phyloP scores from a whole-genome alignment of 2,888 invertebrate species.

The Polia nebulosa region DNA sequence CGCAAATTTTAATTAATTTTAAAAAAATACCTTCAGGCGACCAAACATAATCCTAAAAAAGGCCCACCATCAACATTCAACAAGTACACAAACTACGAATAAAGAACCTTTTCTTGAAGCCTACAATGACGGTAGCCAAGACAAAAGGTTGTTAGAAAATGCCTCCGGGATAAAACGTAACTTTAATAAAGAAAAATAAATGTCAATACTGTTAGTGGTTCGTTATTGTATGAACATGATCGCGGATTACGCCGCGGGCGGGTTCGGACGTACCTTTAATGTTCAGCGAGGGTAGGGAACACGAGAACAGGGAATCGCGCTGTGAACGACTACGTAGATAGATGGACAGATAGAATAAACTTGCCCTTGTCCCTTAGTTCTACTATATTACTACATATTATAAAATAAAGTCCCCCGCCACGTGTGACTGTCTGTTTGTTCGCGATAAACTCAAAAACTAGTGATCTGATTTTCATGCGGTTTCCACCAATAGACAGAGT shows the following conservation, averaged over 20 bases:
- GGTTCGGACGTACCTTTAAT: conserved; percentile 43
- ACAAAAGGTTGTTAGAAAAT: conserved; percentile 38
- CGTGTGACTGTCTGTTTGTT: no score
- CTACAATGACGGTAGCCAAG: background rate
- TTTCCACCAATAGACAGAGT: no score
- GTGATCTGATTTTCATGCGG: no score
- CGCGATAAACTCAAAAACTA: no score
- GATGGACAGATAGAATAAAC: no score
- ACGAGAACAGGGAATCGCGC: background rate
- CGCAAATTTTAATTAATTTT: background rate
- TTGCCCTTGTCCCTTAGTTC: background rate
- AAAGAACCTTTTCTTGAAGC: background rate
- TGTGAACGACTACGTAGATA: no score
- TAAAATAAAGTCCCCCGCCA: no score
- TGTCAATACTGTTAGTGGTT: conserved; percentile 56
- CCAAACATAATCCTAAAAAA: background rate
- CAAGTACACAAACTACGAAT: background rate
- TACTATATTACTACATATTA: no score
- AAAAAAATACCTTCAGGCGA: conserved; percentile 4
- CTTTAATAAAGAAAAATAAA: conserved; percentile 38
- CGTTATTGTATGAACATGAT: conserved; percentile 57
- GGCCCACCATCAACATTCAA: conserved; percentile 1
- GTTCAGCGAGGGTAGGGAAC: conserved; percentile 38
- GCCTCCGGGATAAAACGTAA: conserved; percentile 26
- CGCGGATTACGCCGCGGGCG: conserved; percentile 55